phyloP scores from a whole-genome alignment of 2,113 vertebrate species.

The Dendropsophus ebraccatus region DNA sequence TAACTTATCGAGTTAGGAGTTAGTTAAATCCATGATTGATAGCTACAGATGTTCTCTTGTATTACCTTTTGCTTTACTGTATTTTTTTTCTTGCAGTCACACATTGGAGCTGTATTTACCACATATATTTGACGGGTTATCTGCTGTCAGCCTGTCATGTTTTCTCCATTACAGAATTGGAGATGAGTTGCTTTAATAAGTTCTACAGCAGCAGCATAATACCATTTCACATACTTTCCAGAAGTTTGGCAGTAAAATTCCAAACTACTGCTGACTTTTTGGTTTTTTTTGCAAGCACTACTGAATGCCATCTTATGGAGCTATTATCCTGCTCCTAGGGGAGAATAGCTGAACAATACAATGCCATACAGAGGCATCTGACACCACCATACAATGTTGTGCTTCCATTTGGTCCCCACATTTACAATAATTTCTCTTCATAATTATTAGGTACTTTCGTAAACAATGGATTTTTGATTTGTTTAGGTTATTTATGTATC shows the following conservation, averaged over 20 bases:
- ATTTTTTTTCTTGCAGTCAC: neutral
- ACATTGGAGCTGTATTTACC: slow-evolving; percentile 4
- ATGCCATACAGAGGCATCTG: no score
- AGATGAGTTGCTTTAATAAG: neutral
- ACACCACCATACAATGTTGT: no score
- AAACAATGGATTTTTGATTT: no score
- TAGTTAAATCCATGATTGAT: neutral
- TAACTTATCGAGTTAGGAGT: neutral
- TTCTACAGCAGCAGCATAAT: neutral
- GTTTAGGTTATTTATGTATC: no score
- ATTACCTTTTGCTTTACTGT: neutral
- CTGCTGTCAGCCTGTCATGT: neutral
- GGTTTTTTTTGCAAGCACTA: neutral
- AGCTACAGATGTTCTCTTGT: neutral
- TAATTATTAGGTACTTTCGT: no score
- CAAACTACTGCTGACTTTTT: neutral
- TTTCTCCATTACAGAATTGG: neutral
- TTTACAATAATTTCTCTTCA: no score
- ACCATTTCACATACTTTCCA: neutral
- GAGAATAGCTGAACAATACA: no score
- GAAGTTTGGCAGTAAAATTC: neutral
- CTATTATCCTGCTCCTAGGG: no score
- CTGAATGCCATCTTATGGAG: no score
- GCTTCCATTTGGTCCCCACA: no score
- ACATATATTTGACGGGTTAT: neutral